phyloP scores from a whole-genome alignment of 2,888 invertebrate genomes.

The Abrostola tripartita region DNA sequence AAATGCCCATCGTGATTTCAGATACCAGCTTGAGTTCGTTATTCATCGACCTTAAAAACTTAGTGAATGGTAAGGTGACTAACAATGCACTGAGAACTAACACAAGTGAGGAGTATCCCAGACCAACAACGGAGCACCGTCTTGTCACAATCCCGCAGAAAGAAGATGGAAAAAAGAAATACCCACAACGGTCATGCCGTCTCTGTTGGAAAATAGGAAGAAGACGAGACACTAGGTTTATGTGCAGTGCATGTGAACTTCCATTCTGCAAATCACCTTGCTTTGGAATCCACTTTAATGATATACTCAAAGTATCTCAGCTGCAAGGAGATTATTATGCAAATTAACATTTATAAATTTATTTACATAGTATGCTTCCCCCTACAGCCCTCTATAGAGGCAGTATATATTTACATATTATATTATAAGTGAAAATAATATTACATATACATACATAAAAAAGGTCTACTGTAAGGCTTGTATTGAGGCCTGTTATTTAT shows the following conservation, averaged over 20 bases:
- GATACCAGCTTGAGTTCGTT: conserved; percentile 86
- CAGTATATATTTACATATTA: conserved; percentile 41
- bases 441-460: conserved; percentile 34
- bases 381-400: conserved; percentile 60
- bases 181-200: conserved; percentile 86
- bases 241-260: conserved; percentile 85
- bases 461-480: conserved; percentile 29
- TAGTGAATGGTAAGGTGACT: conserved; percentile 84
- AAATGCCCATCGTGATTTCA: conserved; percentile 89
- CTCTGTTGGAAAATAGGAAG: conserved; percentile 86
- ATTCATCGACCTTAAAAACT: conserved; percentile 86
- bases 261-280: conserved; percentile 86
- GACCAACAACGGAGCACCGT: conserved; percentile 77
- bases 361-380: conserved; percentile 40
- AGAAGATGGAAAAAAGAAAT: conserved; percentile 87
- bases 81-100: conserved; percentile 75
- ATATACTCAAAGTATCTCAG: conserved; percentile 81
- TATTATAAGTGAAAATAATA: conserved; percentile 56
- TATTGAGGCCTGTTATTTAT: conserved; percentile 47
- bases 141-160: conserved; percentile 87
- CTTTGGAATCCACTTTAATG: conserved; percentile 85
- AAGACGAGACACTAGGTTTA: conserved; percentile 84
- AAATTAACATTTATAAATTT: conserved; percentile 65
- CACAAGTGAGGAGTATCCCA: conserved; percentile 71
- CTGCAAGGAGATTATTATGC: conserved; percentile 84